Base-by-base conservation (phyloP, 2,113 vertebrate species). In the Genyomyrus donnyi region DNA sequence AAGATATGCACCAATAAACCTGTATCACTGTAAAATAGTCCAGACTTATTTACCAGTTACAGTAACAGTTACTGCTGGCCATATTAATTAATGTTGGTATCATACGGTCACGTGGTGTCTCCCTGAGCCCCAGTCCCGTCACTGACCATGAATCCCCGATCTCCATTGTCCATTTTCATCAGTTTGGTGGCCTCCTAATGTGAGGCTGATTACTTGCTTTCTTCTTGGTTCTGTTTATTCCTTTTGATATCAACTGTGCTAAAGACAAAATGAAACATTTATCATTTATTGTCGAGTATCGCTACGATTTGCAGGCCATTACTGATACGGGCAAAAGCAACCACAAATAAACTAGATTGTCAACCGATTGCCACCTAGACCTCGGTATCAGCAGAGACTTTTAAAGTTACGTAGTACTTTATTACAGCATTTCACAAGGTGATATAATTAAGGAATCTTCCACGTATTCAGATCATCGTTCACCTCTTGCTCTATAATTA, bases 151-250 rank as follows among this genome's bases (percentile, higher is more conserved):
- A 97, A 97, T 94, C 97, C 98, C 98, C 97, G 98, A 97, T 98
- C 98, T 97, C 98, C 98, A 99, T 99, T 99, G 97, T 99, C 98
- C 98, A 99, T 99, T 97, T 97, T 97, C 49, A 52, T 52, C 88
- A 15, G 62, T 48, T 27, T 13, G 74, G 2, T 53, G 19, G 88
- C 49, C 31, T 49, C 49, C 10, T 11, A 50, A 86, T 17, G 1
- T n/a, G 48, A 86, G 77, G 77, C 42, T 45, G 77, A 83, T 83
- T 80, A n/a, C 49, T n/a, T 62, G 10, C 10, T 70, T 70, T 70
- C 62, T 70, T 70, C 62, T 70, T 70, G 62, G 9, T 70, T 11
- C 10, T 31, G 27, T 31, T 70, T 70, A 13, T 70, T 70, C 62
- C 62, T 31, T 70, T 11, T 13, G 62, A 70, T 70, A 83, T 83